Conservation (phyloP, 2,888 invertebrate genomes). For the Tigriopus californicus region DNA sequence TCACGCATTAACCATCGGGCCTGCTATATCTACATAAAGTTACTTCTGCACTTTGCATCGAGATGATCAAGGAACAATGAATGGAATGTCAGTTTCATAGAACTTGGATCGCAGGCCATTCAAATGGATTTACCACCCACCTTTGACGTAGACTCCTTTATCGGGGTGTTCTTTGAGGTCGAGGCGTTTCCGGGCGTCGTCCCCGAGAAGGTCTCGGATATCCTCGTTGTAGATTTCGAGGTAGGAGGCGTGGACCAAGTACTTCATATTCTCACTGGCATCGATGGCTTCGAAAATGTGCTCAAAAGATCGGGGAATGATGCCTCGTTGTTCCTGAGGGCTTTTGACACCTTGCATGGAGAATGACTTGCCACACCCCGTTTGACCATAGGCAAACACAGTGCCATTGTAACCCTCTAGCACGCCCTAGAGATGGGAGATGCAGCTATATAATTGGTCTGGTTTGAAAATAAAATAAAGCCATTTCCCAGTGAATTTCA, state of each 20-base stretch:
- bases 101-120: too few relatives aligned
- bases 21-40: too few relatives aligned
- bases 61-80: too few relatives aligned
- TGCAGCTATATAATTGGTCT: not conserved
- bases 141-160: constrained; percentile 43
- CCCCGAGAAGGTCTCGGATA: constrained; percentile 46
- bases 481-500: too few relatives aligned
- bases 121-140: too few relatives aligned
- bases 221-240: constrained; percentile 70
- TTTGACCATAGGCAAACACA: constrained; percentile 82
- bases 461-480: too few relatives aligned
- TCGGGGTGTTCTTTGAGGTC: constrained; percentile 47
- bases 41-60: too few relatives aligned
- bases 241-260: constrained; percentile 46
- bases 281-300: constrained; percentile 51
- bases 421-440: constrained; percentile 41
- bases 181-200: constrained; percentile 37
- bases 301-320: constrained; percentile 49
- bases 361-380: constrained; percentile 75
- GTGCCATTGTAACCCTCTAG: constrained; percentile 82
- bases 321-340: constrained; percentile 31
- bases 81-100: too few relatives aligned
- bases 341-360: constrained; percentile 58
- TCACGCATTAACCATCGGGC: too few relatives aligned
- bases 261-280: constrained; percentile 20